Conservation (phyloP, 2,888 invertebrate genomes). For the Peribatodes rhomboidaria region DNA sequence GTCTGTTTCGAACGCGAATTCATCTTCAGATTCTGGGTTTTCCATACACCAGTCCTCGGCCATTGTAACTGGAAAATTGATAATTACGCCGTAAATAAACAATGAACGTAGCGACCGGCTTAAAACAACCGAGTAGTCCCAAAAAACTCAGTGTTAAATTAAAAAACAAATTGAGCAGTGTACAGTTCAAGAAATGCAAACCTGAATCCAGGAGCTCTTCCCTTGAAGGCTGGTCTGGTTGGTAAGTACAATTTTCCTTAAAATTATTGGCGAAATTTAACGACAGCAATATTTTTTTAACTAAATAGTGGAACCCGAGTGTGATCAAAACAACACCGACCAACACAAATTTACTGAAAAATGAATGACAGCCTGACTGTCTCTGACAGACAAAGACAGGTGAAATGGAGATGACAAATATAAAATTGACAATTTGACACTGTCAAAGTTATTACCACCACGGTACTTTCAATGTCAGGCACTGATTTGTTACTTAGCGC, state of each 20-base stretch:
- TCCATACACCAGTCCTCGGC: conserved; percentile 60
- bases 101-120: conserved; percentile 62
- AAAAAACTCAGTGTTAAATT: conserved; percentile 77
- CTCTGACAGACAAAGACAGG: too few species aligned
- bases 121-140: conserved; percentile 73
- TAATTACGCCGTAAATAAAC: conserved; percentile 27
- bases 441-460: too few species aligned
- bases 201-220: conserved; percentile 77
- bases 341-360: background rate
- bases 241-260: conserved; percentile 64
- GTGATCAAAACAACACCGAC: background rate
- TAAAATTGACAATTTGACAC: too few species aligned
- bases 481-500: conserved; percentile 9
- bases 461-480: too few species aligned
- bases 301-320: background rate
- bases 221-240: conserved; percentile 76
- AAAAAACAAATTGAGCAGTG: conserved; percentile 76
- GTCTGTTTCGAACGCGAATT: conserved; percentile 95
- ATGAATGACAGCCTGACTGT: too few species aligned
- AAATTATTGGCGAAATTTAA: background rate
- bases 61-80: conserved; percentile 48
- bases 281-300: background rate
- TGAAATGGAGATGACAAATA: too few species aligned
- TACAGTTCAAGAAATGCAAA: conserved; percentile 78
- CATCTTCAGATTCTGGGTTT: conserved; percentile 61